Evolutionary conservation across 1,140 invertebrate species (phyloP), one percentile per base, ranked within the genome.

Genomic region (Drosophila mayri): DNA sequence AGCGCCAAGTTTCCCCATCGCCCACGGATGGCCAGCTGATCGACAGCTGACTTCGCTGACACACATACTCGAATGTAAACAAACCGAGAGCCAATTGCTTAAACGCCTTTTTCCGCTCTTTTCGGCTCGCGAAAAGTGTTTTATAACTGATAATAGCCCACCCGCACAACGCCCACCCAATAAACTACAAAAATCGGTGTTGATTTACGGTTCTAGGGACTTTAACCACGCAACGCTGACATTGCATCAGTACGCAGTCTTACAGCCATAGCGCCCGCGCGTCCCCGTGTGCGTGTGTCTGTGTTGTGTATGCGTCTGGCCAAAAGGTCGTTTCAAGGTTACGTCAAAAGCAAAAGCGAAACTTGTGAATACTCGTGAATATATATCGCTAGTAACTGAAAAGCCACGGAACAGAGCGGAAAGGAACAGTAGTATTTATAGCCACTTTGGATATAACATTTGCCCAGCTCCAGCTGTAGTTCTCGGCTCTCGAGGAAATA

Each of bases 311-410:
- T 71, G 71, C 49, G 71, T 58, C 71, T 71, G 72, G 66, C 52
- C 74, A 70, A 71, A 76, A 90, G 85, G 85, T 90, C 85, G 90
- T 86, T 90, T 90, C 85, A 90, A 90, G 52, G 52, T 55, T 55
- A 90, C 85, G 81, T 90, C 78, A 85, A 90, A 85, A 81, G 60
- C 80, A 73, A 88, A 88, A 86, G 63, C 50, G 72, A 76, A 76
- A 79, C 76, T 60, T 64, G 64, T 79, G 75, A 79, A 78, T 76
- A 76, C 74, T 75, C 54, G 71, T 28, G 62, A 70, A 37, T 37
- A 44, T 52, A 67, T 46, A 64, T 74, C 50, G 63, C 67, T 79
- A 88, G 81, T 85, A 83, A 85, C 74, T 88, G 81, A 90, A 90
- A 90, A 90, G 81, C 64, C 63, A 84, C 78, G 66, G 82, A 72